Conservation (phyloP, 2,888 invertebrate genomes). For the Heliconius sara region DNA sequence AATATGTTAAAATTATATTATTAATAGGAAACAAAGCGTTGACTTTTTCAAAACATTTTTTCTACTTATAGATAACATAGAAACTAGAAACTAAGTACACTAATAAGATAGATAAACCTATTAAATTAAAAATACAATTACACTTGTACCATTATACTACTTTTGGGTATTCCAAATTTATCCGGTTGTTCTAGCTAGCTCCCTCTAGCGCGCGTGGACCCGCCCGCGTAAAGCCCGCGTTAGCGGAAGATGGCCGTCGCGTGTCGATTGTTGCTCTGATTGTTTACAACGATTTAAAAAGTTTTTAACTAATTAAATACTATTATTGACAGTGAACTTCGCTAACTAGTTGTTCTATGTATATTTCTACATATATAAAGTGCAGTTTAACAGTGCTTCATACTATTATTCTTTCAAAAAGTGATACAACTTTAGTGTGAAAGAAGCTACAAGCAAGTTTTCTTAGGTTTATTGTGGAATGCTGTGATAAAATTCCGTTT, state of each 20-base stretch:
- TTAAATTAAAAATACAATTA: constrained; percentile 8
- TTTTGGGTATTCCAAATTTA: neutral
- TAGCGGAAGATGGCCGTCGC: constrained; percentile 83
- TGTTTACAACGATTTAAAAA: constrained; percentile 76
- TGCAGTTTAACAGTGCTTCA: constrained; percentile 60
- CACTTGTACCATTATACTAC: neutral
- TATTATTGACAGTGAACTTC: constrained; percentile 59
- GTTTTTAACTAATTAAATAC: constrained; percentile 68
- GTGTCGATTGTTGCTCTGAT: constrained; percentile 77
- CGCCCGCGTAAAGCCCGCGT: constrained; percentile 71
- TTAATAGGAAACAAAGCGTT: neutral
- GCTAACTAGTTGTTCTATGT: constrained; percentile 57
- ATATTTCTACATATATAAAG: constrained; percentile 54
- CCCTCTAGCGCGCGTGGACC: constrained; percentile 71
- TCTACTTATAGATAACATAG: neutral
- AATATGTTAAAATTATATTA: neutral
- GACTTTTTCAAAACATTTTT: neutral
- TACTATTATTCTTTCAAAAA: constrained; percentile 72
- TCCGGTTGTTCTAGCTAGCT: constrained; percentile 46
- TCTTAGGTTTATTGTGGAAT: constrained; percentile 74
- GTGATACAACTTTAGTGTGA: constrained; percentile 69
- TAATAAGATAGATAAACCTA: neutral
- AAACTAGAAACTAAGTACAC: neutral
- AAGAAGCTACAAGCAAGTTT: constrained; percentile 78
- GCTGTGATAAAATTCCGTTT: constrained; percentile 75